Evolutionary conservation across 1,140 invertebrate species (phyloP).

Genomic region (Phymastichus coffea): DNA sequence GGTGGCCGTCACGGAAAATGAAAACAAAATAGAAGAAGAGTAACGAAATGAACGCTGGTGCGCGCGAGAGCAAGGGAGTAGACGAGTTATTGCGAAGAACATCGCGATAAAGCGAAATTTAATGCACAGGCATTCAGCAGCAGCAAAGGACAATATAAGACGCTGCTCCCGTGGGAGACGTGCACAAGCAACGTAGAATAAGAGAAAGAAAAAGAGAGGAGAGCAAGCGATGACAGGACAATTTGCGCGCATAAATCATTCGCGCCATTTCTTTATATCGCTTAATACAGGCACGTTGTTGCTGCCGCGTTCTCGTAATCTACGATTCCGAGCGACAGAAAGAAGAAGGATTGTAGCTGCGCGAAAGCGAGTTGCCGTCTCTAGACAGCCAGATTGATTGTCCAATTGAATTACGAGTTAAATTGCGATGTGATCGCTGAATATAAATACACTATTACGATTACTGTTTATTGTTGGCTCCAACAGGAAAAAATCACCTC

Average conservation of each 20-base stretch:
- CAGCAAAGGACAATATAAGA: too few species aligned
- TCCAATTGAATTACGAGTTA: too few species aligned
- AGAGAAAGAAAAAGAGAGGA: neutral
- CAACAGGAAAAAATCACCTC: too few species aligned
- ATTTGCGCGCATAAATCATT: conserved; percentile 57
- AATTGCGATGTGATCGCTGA: too few species aligned
- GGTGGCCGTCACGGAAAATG: neutral
- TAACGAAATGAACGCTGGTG: conserved; percentile 3
- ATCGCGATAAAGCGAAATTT: conserved; percentile 26
- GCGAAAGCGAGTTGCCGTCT: neutral
- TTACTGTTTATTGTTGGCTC: too few species aligned
- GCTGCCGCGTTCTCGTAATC: conserved; percentile 3
- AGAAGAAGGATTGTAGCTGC: neutral
- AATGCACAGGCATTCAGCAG: conserved; percentile 18
- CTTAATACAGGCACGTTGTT: neutral
- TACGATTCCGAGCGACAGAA: neutral
- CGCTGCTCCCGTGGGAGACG: neutral
- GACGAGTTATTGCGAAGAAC: conserved; percentile 19
- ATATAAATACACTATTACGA: too few species aligned
- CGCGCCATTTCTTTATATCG: conserved; percentile 13
- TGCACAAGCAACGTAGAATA: neutral
- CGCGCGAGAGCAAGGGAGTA: neutral
- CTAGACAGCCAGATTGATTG: conserved; percentile 15
- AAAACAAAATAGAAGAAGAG: neutral
- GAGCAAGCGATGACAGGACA: conserved; percentile 46